A percentile compares a stretch with the other conserved stretches of the same genome.
phyloP scores from a whole-genome alignment of 2,113 vertebrate genomes.

The Boulengerochromis microlepis region DNA sequence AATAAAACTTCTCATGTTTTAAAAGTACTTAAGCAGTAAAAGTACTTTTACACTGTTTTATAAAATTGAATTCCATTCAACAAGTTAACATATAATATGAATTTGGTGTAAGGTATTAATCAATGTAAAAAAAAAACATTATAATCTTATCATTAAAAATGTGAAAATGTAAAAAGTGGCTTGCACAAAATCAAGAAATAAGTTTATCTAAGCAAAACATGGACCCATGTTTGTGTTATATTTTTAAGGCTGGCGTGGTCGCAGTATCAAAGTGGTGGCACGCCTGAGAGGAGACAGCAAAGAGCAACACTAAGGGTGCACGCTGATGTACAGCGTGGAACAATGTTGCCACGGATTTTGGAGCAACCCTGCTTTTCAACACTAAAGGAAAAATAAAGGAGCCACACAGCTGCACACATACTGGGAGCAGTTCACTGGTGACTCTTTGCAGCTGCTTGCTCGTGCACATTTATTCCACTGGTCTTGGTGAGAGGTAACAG shows the following conservation, averaged over 20 bases:
- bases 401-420: neutral
- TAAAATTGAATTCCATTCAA: rapidly evolving
- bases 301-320: rapidly evolving
- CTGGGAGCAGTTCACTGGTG: neutral
- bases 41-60: neutral
- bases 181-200: neutral
- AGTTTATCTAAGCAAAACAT: neutral
- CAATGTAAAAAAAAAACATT: neutral
- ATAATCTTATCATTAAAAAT: neutral
- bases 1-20: neutral
- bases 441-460: neutral
- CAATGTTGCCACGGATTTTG: rapidly evolving
- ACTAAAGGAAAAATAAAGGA: neutral
- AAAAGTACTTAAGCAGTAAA: neutral
- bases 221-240: rapidly evolving
- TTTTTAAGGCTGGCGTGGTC: neutral
- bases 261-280: neutral
- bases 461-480: neutral
- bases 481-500: neutral
- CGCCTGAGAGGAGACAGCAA: neutral
- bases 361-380: rapidly evolving
- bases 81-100: neutral
- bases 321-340: rapidly evolving
- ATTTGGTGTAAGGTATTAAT: neutral
- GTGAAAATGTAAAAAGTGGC: neutral